phyloP scores from a whole-genome alignment of 2,113 vertebrate genomes.

The Rhynchomys soricoides region DNA sequence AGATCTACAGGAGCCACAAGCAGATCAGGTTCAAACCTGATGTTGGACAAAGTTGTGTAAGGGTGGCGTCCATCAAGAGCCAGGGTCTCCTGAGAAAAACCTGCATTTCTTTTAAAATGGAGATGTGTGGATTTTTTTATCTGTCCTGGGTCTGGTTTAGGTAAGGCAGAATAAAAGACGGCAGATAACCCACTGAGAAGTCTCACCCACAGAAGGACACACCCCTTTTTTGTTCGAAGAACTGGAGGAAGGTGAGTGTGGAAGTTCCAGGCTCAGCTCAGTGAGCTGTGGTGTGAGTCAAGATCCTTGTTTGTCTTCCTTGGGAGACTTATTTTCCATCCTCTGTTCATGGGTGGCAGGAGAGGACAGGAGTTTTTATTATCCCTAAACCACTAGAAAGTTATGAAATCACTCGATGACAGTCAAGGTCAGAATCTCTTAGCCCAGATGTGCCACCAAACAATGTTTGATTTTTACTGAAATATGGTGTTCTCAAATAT shows the following conservation, averaged over 20 bases:
- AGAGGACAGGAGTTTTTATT: not conserved
- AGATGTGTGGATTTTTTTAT: not conserved
- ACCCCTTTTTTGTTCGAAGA: not conserved
- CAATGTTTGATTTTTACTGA: not conserved
- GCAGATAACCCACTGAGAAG: not conserved
- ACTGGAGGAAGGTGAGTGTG: not conserved
- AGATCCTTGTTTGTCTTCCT: not conserved
- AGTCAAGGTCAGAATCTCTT: not conserved
- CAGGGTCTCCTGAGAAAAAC: not conserved
- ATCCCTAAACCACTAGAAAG: not conserved
- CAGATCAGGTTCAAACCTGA: not conserved
- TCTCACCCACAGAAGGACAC: not conserved
- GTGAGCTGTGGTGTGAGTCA: not conserved
- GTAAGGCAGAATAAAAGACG: not conserved
- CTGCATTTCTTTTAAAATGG: not conserved
- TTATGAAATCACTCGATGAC: not conserved
- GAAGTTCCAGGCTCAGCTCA: not conserved
- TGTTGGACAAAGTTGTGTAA: accelerated
- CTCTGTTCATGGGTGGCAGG: not conserved
- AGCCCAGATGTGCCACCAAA: not conserved
- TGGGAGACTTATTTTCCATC: not conserved
- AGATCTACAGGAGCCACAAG: not conserved
- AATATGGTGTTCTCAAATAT: not conserved
- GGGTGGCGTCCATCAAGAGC: not conserved
- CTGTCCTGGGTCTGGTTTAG: not conserved